Evolutionary conservation across 2,888 invertebrate species (phyloP), one percentile per base, ranked within the genome.

Genomic region (Andrena fulva): DNA sequence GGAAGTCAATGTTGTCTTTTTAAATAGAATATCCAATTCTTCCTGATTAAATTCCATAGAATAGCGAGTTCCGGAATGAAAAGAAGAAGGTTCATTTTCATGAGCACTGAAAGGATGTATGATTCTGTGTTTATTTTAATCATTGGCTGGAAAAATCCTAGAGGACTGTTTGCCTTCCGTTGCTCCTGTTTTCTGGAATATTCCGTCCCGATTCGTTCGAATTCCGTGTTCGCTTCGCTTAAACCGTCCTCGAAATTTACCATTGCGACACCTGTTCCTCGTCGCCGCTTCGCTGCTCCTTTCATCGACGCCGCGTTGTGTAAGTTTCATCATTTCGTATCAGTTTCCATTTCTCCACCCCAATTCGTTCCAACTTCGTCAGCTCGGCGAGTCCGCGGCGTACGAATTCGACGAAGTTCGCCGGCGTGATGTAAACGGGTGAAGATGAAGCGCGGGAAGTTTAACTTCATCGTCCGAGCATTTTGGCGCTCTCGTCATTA

Each of bases 231-330:
- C 68, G 68, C 52, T 20, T 54, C 33, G 33, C 8, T 68, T 54
- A 68, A 68, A 68, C 68, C 54, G 52, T 27, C 54, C 50, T 24
- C 33, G 54, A 68, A 68, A 31, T 68, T 68, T 33, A 54, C 33
- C 52, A 68, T 54, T 24, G 54, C 54, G 68, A 68, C 68, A 68
- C 54, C 54, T 68, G 68, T 68, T 54, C 54, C 42, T 59, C 35
- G 27, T 27, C 16, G 29, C 27, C 20, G 35, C 42, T 42, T 59
- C 56, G 33, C 59, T 27, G n/a, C 42, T 16, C 48, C 69, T 31
- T 35, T 56, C 35, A 33, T 27, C 35, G 4, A 2, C 20, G 35
- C 59, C 42, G 27, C 42, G 12, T 42, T 42, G n/a, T 70, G 59
- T 42, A 70, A 70, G 59, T 59, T 42, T 35, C 20, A 12, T 31